Evolutionary conservation across 2,888 invertebrate genomes (phyloP).

Genomic region (Gastrophysa polygoni): DNA sequence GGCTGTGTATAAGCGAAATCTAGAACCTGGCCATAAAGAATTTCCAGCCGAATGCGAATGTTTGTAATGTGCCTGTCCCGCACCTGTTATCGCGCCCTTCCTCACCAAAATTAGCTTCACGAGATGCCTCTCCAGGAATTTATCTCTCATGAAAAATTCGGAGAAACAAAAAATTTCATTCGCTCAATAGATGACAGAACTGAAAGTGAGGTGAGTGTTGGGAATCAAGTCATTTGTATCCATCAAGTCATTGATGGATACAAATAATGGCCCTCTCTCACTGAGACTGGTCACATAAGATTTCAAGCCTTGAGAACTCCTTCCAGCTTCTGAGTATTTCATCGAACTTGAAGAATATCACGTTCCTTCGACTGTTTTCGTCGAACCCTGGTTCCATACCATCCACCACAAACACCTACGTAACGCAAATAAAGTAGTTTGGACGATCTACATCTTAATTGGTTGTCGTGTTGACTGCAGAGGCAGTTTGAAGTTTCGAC

Average conservation of each 20-base stretch:
- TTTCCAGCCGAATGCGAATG: constrained; percentile 52
- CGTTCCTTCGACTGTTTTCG: not conserved
- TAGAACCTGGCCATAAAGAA: constrained; percentile 49
- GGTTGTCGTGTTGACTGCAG: constrained; percentile 59
- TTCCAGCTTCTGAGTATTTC: no score
- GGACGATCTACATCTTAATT: constrained; percentile 60
- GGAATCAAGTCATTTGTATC: no score
- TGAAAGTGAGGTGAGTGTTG: no score
- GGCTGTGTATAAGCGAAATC: constrained; percentile 43
- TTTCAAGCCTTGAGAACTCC: no score
- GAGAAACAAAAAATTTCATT: no score
- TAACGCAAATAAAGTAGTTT: constrained; percentile 57
- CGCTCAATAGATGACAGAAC: no score
- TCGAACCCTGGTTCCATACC: not conserved
- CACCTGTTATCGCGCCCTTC: constrained; percentile 51
- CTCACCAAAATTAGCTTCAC: constrained; percentile 36
- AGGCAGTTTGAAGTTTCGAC: constrained; percentile 51
- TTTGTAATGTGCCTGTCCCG: constrained; percentile 51
- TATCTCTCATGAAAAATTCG: no score
- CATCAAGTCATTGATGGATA: no score
- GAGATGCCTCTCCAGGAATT: not conserved
- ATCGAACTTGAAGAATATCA: no score
- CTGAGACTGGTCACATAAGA: no score
- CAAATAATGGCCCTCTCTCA: no score
- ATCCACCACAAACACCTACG: constrained; percentile 48